Evolutionary conservation across 2,797 vertebrate species (phyloP).

Genomic region (Botia almorhae): DNA sequence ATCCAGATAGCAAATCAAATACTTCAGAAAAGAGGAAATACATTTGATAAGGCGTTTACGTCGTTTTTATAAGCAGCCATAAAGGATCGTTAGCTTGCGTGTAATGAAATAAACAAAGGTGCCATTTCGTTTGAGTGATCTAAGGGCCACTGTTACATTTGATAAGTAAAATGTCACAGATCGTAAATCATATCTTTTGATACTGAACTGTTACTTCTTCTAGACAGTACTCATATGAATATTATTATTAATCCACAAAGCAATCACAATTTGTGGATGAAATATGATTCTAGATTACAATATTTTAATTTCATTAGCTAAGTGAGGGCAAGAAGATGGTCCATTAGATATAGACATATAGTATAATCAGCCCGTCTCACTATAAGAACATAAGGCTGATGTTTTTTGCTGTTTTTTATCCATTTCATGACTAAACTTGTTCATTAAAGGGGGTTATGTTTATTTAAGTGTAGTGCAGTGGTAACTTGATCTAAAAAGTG

Average conservation of each 20-base stretch:
- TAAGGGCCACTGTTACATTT: constrained; percentile 1
- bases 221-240: constrained; percentile 18
- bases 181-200: constrained; percentile 1
- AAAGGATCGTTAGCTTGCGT: constrained; percentile 61
- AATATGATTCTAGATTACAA: constrained; percentile 38
- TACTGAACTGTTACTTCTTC: background rate
- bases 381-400: constrained; percentile 28
- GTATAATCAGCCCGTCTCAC: constrained; percentile 45
- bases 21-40: constrained; percentile 69
- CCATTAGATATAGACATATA: constrained; percentile 35
- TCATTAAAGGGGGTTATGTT: constrained; percentile 32
- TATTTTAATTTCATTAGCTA: constrained; percentile 63
- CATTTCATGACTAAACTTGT: constrained; percentile 27
- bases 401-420: background rate
- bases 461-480: background rate
- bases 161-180: background rate
- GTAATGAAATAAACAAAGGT: constrained; percentile 63
- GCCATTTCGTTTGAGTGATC: constrained; percentile 23
- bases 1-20: constrained; percentile 21
- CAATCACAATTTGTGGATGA: constrained; percentile 10
- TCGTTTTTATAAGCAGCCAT: constrained; percentile 60
- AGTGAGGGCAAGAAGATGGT: constrained; percentile 54
- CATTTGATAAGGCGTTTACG: constrained; percentile 59
- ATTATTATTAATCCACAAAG: constrained; percentile 35
- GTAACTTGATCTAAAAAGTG: constrained; percentile 36